Percentiles rank a stretch among this genome's conserved stretches.
Conservation (phyloP, 2,888 invertebrate species). For the Harpagoxenus sublaevis region DNA sequence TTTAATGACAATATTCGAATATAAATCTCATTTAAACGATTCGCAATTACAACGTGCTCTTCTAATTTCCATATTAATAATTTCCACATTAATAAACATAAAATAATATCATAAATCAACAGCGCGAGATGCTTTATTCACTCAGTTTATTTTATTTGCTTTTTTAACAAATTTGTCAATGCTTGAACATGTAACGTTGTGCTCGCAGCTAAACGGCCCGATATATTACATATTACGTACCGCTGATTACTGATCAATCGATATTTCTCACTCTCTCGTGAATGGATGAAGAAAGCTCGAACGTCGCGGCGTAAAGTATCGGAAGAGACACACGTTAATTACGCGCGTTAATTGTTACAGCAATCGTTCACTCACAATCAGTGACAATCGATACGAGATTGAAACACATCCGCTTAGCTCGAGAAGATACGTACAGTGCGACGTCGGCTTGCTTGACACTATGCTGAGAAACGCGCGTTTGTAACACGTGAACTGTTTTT, state of each 20-base stretch:
- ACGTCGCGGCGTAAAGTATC: not conserved
- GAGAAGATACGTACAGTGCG: not conserved
- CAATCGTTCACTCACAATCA: not conserved
- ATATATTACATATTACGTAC: not conserved
- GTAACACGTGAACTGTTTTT: not conserved
- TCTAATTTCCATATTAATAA: constrained; percentile 7
- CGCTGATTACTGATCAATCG: constrained; percentile 6
- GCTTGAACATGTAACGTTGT: not conserved
- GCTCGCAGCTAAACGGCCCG: not conserved
- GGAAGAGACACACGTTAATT: not conserved
- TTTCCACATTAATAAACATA: not conserved
- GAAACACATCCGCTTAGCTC: not conserved
- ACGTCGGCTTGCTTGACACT: not conserved
- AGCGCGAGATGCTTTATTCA: not conserved
- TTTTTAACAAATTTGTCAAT: not conserved
- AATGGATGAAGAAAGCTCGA: not conserved
- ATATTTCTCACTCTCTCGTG: constrained; percentile 4
- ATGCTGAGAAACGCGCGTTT: not conserved
- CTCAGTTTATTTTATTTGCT: not conserved
- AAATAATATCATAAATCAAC: constrained; percentile 21
- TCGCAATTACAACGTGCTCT: not conserved
- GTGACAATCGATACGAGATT: not conserved
- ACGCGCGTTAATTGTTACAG: not conserved
- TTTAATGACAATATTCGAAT: not conserved
- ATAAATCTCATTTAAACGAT: not conserved